A percentile compares a stretch with the other conserved stretches of the same genome.
Evolutionary conservation across 64 coral and sea anemone species (phyloP).

Genomic region (Pachyseris speciosa): DNA sequence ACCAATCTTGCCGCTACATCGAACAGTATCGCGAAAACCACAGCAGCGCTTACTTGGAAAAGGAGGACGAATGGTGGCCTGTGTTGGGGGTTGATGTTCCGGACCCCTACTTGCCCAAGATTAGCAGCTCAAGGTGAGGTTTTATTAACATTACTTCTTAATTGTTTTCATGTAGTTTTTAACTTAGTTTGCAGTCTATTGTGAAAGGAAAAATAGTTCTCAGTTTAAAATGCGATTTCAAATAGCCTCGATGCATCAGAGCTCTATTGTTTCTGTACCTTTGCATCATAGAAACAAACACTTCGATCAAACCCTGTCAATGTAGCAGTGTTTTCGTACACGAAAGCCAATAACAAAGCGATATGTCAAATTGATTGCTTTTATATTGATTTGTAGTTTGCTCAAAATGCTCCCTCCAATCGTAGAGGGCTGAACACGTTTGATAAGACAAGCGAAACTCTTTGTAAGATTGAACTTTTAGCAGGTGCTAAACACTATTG

Average conservation of each 20-base stretch:
- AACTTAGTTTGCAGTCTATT: background rate
- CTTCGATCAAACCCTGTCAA: background rate
- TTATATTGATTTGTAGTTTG: background rate
- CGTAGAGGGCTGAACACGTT: background rate
- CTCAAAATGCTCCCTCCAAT: background rate
- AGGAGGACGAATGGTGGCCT: slow-evolving; percentile 64
- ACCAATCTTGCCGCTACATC: slow-evolving; percentile 67
- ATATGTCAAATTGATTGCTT: slow-evolving; percentile 2
- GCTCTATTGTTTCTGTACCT: background rate
- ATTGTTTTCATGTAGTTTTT: slow-evolving; percentile 29
- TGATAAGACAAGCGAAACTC: background rate
- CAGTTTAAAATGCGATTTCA: background rate
- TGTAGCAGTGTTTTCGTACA: background rate
- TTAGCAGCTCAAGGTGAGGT: slow-evolving; percentile 74
- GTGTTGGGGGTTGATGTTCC: slow-evolving; percentile 83
- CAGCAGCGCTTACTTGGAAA: slow-evolving; percentile 58
- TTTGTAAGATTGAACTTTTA: background rate
- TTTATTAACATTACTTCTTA: slow-evolving; percentile 29
- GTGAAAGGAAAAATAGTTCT: background rate
- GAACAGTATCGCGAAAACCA: slow-evolving; percentile 92
- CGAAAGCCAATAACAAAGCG: background rate
- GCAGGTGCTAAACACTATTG: background rate
- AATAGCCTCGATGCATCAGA: background rate
- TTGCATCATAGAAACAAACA: background rate
- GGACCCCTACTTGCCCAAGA: slow-evolving; percentile 86